Conservation (phyloP, 1,140 invertebrate genomes). For the Ptiloglossa arizonensis region DNA sequence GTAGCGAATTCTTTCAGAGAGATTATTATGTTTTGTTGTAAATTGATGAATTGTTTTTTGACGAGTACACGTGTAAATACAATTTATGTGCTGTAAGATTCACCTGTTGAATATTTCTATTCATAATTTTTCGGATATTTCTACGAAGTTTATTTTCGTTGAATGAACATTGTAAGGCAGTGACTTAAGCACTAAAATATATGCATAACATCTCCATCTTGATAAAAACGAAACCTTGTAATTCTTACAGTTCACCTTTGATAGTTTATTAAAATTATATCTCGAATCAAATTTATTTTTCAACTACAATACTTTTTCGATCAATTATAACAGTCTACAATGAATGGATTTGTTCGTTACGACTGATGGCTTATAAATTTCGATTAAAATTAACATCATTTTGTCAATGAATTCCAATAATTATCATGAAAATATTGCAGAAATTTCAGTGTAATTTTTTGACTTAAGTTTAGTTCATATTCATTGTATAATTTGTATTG, state of each 20-base stretch:
- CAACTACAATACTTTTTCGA: background rate
- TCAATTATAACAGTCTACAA: background rate
- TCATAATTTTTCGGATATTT: conserved; percentile 50
- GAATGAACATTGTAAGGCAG: conserved; percentile 46
- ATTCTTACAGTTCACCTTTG: conserved; percentile 25
- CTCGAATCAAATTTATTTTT: background rate
- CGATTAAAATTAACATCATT: background rate
- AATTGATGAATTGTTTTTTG: conserved; percentile 63
- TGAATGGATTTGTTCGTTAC: background rate
- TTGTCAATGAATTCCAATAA: background rate
- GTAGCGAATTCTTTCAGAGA: conserved; percentile 63
- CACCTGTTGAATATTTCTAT: conserved; percentile 56
- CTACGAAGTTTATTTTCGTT: conserved; percentile 52
- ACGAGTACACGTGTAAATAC: conserved; percentile 67
- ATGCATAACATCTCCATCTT: conserved; percentile 50
- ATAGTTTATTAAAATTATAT: conserved; percentile 8
- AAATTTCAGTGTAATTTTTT: background rate
- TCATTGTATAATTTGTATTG: too few relatives aligned
- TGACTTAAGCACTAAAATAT: conserved; percentile 54
- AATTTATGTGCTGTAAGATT: conserved; percentile 63
- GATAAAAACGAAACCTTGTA: conserved; percentile 35
- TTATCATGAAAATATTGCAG: background rate
- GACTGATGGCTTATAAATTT: background rate
- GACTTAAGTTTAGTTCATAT: conserved; percentile 14
- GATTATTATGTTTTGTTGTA: conserved; percentile 66